Percentiles rank a stretch among this genome's conserved stretches.
phyloP scores from a whole-genome alignment of 2,797 vertebrate genomes.

The Syngnathus rostellatus region DNA sequence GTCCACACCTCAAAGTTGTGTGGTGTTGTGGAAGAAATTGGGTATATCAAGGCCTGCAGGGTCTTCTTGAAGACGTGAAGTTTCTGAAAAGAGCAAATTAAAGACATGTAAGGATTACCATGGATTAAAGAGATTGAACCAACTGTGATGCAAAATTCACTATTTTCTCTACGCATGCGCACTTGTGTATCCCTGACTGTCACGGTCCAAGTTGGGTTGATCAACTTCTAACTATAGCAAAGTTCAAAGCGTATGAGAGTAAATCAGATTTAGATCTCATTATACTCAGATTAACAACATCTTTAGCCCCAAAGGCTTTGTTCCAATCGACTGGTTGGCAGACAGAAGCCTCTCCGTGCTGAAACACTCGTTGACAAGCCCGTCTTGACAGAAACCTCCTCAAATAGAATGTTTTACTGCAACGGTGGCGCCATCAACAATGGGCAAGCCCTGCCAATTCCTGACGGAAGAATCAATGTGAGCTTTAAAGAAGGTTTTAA shows the following conservation, averaged over 20 bases:
- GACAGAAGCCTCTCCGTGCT: conserved; percentile 27
- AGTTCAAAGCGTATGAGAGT: conserved; percentile 18
- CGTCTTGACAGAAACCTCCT: conserved; percentile 44
- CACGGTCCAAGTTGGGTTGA: conserved; percentile 7
- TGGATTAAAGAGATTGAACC: neutral
- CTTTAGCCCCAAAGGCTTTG: conserved; percentile 26
- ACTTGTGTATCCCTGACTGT: too few relatives aligned
- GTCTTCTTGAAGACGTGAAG: conserved; percentile 95
- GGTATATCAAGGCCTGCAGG: conserved; percentile 93
- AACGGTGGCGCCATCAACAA: conserved; percentile 30
- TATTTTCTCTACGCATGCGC: too few relatives aligned
- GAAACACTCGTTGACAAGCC: conserved; percentile 30
- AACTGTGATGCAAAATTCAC: neutral
- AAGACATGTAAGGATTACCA: neutral
- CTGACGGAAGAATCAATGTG: conserved; percentile 58
- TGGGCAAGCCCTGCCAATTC: conserved; percentile 48
- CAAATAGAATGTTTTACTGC: conserved; percentile 53
- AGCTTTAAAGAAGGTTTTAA: conserved; percentile 63
- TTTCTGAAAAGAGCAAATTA: conserved; percentile 70
- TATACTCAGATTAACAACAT: conserved; percentile 39
- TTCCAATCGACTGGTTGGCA: conserved; percentile 35
- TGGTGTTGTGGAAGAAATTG: conserved; percentile 93
- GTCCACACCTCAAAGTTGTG: conserved; percentile 99
- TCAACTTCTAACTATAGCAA: conserved; percentile 18
- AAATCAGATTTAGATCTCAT: conserved; percentile 37